These are phyloP conservation scores for Schizaphis graminum DNA, from an alignment of 2,888 invertebrate genomes.

Conservation along the genomic window DNA sequence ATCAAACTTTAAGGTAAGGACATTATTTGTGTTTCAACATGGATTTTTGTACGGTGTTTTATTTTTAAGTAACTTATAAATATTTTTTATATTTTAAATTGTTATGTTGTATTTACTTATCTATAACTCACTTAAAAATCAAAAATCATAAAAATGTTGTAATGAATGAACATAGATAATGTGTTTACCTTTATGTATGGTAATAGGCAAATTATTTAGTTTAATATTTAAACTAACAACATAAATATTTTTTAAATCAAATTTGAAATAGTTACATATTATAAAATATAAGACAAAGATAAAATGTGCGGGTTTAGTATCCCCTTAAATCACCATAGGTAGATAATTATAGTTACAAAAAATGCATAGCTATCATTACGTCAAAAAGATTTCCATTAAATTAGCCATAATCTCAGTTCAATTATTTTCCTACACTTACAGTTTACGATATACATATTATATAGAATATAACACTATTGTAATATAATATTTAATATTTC, in stretches of 20 bases:
- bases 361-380: neutral
- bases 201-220: neutral
- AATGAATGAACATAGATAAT: neutral
- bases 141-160: neutral
- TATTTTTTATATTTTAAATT: neutral
- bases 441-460: neutral
- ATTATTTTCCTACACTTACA: neutral
- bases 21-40: neutral
- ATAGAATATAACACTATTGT: neutral
- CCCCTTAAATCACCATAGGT: neutral
- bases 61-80: neutral
- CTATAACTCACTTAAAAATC: neutral
- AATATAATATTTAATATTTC: neutral
- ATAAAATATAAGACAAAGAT: neutral
- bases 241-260: neutral
- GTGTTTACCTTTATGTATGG: neutral
- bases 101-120: neutral
- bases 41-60: neutral
- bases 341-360: neutral
- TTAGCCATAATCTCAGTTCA: neutral
- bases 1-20: neutral
- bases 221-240: neutral
- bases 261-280: neutral
- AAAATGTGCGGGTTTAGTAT: neutral
- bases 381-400: neutral